phyloP scores from a whole-genome alignment of 2,888 invertebrate genomes.

The Dryococelus australis region DNA sequence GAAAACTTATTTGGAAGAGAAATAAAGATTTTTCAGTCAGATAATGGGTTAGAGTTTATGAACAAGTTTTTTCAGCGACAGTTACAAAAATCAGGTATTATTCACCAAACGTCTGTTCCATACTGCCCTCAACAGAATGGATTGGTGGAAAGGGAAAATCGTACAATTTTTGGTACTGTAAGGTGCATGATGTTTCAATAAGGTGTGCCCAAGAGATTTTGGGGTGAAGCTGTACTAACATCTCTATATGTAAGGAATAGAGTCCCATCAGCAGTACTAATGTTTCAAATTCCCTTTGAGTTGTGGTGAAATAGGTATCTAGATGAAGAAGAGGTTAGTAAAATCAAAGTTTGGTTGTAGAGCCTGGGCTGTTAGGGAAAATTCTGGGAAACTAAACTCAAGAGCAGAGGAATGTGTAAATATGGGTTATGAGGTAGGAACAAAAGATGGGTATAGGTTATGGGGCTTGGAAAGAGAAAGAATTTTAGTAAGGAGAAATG shows the following conservation, averaged over 20 bases:
- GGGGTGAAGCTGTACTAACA: slow-evolving; percentile 31
- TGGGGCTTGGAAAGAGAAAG: neutral
- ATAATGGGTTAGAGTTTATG: neutral
- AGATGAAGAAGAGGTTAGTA: neutral
- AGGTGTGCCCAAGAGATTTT: slow-evolving; percentile 28
- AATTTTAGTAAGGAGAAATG: neutral
- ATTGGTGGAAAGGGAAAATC: slow-evolving; percentile 29
- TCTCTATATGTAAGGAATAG: slow-evolving; percentile 23
- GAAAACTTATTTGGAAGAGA: no score
- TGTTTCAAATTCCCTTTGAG: slow-evolving; percentile 25
- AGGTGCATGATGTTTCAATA: no score
- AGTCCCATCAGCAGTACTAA: slow-evolving; percentile 18
- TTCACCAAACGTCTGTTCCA: slow-evolving; percentile 19
- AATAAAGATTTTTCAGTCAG: no score
- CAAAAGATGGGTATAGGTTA: neutral
- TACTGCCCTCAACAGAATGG: slow-evolving; percentile 25
- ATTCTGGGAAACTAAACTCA: slow-evolving; percentile 18
- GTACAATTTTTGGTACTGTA: no score
- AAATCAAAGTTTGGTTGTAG: slow-evolving; percentile 31
- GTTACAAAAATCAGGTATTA: neutral
- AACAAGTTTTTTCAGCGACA: neutral
- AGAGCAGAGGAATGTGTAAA: slow-evolving; percentile 32
- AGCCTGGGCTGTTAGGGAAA: neutral
- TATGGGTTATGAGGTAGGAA: slow-evolving; percentile 28
- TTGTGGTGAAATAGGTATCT: slow-evolving; percentile 22